Evolutionary conservation across 2,113 vertebrate species (phyloP).

Genomic region (Chlamydotis undulata): DNA sequence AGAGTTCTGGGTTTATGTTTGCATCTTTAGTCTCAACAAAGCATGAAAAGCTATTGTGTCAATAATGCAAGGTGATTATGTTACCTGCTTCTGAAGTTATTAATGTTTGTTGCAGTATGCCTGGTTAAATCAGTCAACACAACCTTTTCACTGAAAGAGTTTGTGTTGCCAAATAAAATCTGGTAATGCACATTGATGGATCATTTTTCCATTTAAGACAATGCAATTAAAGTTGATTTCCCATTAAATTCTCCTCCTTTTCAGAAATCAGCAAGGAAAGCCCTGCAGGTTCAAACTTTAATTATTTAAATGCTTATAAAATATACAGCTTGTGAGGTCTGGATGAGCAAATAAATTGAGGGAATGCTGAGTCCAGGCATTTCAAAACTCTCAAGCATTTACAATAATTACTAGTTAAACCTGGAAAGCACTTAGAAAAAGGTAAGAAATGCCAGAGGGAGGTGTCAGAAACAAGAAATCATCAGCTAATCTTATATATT

Average conservation of each 20-base stretch:
- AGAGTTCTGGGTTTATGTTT: not conserved
- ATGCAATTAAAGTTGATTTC: constrained; percentile 33
- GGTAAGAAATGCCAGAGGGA: not conserved
- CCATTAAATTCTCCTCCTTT: not conserved
- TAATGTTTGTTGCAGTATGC: not conserved
- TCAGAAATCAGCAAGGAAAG: constrained; percentile 28
- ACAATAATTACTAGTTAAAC: constrained; percentile 13
- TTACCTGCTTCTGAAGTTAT: constrained; percentile 29
- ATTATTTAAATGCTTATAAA: constrained; percentile 53
- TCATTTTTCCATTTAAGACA: constrained; percentile 38
- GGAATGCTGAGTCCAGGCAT: constrained; percentile 18
- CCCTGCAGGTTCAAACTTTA: constrained; percentile 27
- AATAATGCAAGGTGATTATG: not conserved
- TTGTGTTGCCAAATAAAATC: constrained; percentile 7
- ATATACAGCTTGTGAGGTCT: constrained; percentile 31
- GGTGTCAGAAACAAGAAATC: not conserved
- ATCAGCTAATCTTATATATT: not conserved
- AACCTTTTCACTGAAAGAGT: constrained; percentile 1
- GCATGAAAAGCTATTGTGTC: not conserved
- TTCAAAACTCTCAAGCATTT: constrained; percentile 38
- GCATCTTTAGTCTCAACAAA: not conserved
- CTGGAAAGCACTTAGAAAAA: not conserved
- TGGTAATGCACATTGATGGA: constrained; percentile 4
- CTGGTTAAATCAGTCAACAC: constrained; percentile 23
- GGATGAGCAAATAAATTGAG: constrained; percentile 26